Evolutionary conservation across 2,113 vertebrate species (phyloP), one percentile per base, ranked within the genome.

Genomic region (Siphamia tubifer): DNA sequence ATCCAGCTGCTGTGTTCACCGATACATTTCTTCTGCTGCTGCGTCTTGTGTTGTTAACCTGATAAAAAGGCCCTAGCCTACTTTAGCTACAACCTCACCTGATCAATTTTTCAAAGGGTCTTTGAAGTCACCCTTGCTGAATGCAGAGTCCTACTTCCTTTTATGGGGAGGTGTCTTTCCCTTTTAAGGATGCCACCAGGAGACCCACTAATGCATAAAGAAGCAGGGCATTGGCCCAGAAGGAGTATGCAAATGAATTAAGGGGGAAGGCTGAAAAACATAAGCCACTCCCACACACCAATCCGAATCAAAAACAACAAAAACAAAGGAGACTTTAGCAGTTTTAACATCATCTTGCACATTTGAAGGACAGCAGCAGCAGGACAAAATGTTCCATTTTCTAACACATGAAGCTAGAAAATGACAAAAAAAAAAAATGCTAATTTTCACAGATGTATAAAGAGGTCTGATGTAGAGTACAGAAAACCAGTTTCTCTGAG

Each of bases 71-170:
- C 54, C 44, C 16, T 51, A 27, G 57, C 38, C 70, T 66, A 31
- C 54, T 70, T 61, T 21, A 79, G 58, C 61, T 69, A 71, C 73
- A 60, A 70, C 24, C 38, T 58, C 58, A 71, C 48, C 67, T 80
- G 71, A 89, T 87, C 67, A 56, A 85, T 87, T 69, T 88, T 89
- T 90, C 74, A 86, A 72, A 71, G 10, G 47, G 19, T 48, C 72
- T 89, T 87, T 89, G 77, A 88, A 86, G 84, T 76, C 35, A 31
- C 20, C 58, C 65, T 64, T 44, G 58, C 51, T 71, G 57, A 82
- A 66, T 32, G 44, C 53, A 21, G 42, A 68, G 75, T 71, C 70
- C 62, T 44, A 47, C 57, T 85, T 82, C 81, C 62, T 45, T 77
- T 77, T 43, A 67, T 44, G 68, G 52, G 13, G 38, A 53, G 32